Evolutionary conservation across 2,113 vertebrate species (phyloP).

Genomic region (Prunella fulvescens): DNA sequence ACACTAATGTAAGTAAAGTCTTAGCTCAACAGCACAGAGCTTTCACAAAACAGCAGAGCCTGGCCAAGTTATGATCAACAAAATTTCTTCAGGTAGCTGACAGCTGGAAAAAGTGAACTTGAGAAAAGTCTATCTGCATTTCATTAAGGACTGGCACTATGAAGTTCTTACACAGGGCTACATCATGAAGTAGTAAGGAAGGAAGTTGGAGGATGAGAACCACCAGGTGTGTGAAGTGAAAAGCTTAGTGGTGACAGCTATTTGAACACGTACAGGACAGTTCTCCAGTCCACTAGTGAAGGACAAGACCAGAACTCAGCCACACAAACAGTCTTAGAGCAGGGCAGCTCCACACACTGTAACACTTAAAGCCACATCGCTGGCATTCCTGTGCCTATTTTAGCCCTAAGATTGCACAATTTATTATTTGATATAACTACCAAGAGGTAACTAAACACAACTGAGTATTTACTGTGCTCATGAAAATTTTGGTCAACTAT

Average conservation of each 20-base stretch:
- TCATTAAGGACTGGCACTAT: background rate
- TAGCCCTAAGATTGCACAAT: background rate
- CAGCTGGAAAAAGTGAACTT: background rate
- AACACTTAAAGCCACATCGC: background rate
- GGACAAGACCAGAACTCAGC: background rate
- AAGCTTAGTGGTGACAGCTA: background rate
- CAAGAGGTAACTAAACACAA: background rate
- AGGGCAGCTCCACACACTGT: background rate
- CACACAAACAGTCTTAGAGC: rapidly evolving
- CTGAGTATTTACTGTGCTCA: background rate
- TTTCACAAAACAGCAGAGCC: background rate
- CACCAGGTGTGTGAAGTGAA: background rate
- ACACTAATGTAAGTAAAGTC: background rate
- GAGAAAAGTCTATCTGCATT: background rate
- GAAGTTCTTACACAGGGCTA: background rate
- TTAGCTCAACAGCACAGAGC: background rate
- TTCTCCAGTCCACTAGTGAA: background rate
- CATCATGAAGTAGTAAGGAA: background rate
- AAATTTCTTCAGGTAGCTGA: background rate
- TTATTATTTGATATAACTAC: background rate
- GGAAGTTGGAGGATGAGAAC: background rate
- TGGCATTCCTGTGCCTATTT: background rate
- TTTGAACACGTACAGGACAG: background rate
- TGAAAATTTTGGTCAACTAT: background rate
- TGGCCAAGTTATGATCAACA: background rate